These are phyloP conservation scores for Parambassis ranga DNA, from an alignment of 2,797 vertebrate genomes.

Conservation along the genomic window DNA sequence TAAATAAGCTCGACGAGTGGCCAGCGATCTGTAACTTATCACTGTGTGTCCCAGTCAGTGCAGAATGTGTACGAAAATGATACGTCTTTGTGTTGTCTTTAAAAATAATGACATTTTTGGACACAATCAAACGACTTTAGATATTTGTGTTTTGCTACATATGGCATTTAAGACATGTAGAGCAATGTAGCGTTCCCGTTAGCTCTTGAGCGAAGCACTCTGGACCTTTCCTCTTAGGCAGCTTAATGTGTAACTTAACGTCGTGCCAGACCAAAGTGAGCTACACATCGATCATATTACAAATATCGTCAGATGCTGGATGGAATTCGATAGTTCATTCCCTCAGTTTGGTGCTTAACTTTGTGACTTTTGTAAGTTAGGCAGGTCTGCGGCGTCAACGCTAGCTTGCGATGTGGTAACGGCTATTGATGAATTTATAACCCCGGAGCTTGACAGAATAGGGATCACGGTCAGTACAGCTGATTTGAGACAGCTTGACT, in stretches of 20 bases:
- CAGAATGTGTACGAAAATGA: neutral
- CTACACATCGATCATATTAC: neutral
- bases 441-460: neutral
- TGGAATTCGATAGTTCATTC: neutral
- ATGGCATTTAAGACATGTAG: slow-evolving; percentile 35
- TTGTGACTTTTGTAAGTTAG: slow-evolving; percentile 15
- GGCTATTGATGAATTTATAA: slow-evolving; percentile 11
- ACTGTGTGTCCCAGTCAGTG: neutral
- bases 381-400: slow-evolving; percentile 5
- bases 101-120: neutral
- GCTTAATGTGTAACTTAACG: slow-evolving; percentile 12
- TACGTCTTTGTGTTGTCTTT: neutral
- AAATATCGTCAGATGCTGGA: neutral
- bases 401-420: slow-evolving; percentile 15
- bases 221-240: slow-evolving; percentile 24
- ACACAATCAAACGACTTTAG: neutral
- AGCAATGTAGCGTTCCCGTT: slow-evolving; percentile 42
- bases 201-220: slow-evolving; percentile 39
- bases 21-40: slow-evolving; percentile 6
- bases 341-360: neutral
- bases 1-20: slow-evolving; percentile 36
- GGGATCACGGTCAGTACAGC: neutral
- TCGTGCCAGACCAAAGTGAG: neutral
- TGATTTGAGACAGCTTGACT: neutral
- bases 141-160: slow-evolving; percentile 28